phyloP scores from a whole-genome alignment of 2,797 vertebrate species.

The Gambelia wislizenii region DNA sequence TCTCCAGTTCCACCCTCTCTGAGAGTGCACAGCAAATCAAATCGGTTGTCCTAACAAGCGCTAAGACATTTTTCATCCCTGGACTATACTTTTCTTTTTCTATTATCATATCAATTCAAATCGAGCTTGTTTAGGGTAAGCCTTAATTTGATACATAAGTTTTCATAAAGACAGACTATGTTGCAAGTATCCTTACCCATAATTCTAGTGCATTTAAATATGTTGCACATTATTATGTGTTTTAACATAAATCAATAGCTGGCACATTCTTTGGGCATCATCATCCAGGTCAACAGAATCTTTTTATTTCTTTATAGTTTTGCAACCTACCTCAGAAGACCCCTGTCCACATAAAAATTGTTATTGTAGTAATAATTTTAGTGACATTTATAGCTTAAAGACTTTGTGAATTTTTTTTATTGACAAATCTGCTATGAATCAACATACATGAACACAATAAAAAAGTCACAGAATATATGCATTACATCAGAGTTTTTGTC shows the following conservation, averaged over 20 bases:
- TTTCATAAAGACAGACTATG: not conserved
- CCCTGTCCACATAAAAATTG: constrained; percentile 66
- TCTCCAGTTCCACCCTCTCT: no score
- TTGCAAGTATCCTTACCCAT: not conserved
- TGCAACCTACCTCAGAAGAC: constrained; percentile 46
- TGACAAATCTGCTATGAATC: constrained; percentile 76
- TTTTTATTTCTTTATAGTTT: constrained; percentile 31
- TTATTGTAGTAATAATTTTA: constrained; percentile 70
- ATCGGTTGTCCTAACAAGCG: no score
- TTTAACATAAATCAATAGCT: not conserved
- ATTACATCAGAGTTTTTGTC: constrained; percentile 60
- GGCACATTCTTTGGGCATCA: not conserved
- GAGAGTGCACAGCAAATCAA: no score
- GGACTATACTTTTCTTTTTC: not conserved
- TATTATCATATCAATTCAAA: constrained; percentile 1
- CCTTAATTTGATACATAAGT: not conserved
- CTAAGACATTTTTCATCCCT: no score
- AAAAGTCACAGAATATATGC: constrained; percentile 65
- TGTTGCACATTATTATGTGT: not conserved
- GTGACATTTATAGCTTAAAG: constrained; percentile 71
- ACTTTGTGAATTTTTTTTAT: constrained; percentile 63
- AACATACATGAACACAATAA: constrained; percentile 76
- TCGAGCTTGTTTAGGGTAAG: not conserved
- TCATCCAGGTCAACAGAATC: constrained; percentile 4
- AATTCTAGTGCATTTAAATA: constrained; percentile 42